Evolutionary conservation across 64 coral and sea anemone species (phyloP).

Genomic region (Pocillopora damicornis): DNA sequence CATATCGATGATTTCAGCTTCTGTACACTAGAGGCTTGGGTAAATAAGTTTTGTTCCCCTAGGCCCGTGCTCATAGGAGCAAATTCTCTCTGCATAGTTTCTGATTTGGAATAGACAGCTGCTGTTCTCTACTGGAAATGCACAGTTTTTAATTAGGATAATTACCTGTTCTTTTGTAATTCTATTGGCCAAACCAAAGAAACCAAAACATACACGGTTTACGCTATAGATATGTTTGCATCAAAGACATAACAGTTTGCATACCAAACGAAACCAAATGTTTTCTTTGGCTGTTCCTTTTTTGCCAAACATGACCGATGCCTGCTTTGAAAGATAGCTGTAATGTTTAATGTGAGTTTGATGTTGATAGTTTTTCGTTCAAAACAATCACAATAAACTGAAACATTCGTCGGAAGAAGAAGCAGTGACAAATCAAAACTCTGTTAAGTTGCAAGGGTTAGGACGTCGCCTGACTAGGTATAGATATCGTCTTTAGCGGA

Average conservation of each 20-base stretch:
- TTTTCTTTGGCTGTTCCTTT: neutral
- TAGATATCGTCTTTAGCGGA: neutral
- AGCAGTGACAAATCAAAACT: neutral
- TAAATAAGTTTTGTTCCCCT: no score
- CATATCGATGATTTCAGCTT: no score
- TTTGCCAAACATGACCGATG: neutral
- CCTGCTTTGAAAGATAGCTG: neutral
- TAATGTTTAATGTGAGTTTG: neutral
- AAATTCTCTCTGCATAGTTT: no score
- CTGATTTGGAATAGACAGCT: no score
- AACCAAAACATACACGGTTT: neutral
- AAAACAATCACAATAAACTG: neutral
- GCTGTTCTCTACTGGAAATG: no score
- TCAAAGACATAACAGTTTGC: neutral
- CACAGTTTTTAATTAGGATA: no score
- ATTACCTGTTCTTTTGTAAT: no score
- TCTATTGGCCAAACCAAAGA: neutral
- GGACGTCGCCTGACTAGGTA: neutral
- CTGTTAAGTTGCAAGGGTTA: neutral
- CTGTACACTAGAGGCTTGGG: no score
- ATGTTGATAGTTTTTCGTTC: neutral
- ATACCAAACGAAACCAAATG: neutral
- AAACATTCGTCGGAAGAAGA: neutral
- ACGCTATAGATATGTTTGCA: neutral
- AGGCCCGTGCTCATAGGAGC: no score